Evolutionary conservation across 1,140 invertebrate species (phyloP).

Genomic region (Aphis gossypii): DNA sequence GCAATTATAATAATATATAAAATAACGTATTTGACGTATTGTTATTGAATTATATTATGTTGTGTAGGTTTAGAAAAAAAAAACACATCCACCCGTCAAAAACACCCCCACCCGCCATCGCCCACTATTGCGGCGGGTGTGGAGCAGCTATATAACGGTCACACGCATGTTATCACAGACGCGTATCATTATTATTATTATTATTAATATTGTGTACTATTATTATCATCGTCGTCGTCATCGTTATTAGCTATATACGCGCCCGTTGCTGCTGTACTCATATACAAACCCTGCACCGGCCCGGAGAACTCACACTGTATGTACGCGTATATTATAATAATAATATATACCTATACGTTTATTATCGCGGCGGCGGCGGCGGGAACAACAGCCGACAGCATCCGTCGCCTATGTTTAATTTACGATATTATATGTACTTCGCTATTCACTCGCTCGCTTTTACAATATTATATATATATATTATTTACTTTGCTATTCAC

Average conservation of each 20-base stretch:
- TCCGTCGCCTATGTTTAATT: background rate
- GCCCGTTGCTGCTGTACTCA: background rate
- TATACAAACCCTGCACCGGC: background rate
- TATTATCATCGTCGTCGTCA: background rate
- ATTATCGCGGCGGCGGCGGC: background rate
- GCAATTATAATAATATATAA: background rate
- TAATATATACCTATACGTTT: background rate
- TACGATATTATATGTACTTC: background rate
- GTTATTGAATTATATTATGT: background rate
- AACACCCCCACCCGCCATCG: too few relatives aligned
- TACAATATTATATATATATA: background rate
- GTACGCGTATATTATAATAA: background rate
- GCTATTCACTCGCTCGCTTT: background rate
- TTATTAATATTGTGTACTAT: too few relatives aligned
- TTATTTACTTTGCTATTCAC: conserved; percentile 31
- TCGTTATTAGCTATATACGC: background rate
- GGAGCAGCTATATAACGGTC: background rate
- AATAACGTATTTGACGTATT: background rate
- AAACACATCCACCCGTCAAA: background rate
- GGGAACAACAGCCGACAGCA: background rate
- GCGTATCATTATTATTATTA: background rate
- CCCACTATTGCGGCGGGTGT: background rate
- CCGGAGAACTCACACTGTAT: background rate
- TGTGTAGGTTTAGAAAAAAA: background rate
- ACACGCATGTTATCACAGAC: background rate